Evolutionary conservation across 2,113 vertebrate genomes (phyloP), one percentile per base, ranked within the genome.

Genomic region (Varanus komodoensis): DNA sequence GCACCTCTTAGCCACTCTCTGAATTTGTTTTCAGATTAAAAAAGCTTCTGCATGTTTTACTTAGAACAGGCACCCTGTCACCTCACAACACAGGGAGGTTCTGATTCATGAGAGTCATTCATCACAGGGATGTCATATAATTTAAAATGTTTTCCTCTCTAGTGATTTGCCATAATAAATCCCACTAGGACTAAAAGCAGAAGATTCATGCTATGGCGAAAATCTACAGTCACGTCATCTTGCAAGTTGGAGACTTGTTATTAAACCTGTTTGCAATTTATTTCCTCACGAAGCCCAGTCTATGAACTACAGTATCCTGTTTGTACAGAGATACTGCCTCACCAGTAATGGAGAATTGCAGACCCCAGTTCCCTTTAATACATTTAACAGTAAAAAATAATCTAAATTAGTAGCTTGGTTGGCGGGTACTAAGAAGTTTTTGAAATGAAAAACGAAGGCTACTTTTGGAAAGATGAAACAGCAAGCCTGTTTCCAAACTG

Each of bases 181-280:
- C 87, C 87, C 90, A 84, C 69, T 34, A 80, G 25, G 90, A 89
- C 73, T 90, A 91, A 92, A 1, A 48, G 88, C 84, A 84, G 52
- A 38, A 85, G 81, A 77, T 61, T 89, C 73, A 83, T 14, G 74
- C 48, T 89, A 93, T 91, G 88, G 90, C 23, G 92, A 92, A 93
- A 77, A 90, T 17, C 50, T 83, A 38, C 57, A 82, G 90, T 83
- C 87, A 92, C 86, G 84, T 82, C 44, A 61, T 75, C 90, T 89
- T 87, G 32, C 77, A 93, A 92, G 50, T 89, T 93, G 74, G n/a
- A 92, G 93, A 88, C 77, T 90, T 94, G 32, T 94, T 92, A 94
- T 93, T 85, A 54, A 52, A 87, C 87, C 92, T 87, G 91, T 92
- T 95, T 92, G 88, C 67, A 54, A 95, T 95, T 93, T 94, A 89